These are phyloP conservation scores for Tetranychus truncatus DNA, from an alignment of 2,888 invertebrate genomes.

Conservation along the genomic window DNA sequence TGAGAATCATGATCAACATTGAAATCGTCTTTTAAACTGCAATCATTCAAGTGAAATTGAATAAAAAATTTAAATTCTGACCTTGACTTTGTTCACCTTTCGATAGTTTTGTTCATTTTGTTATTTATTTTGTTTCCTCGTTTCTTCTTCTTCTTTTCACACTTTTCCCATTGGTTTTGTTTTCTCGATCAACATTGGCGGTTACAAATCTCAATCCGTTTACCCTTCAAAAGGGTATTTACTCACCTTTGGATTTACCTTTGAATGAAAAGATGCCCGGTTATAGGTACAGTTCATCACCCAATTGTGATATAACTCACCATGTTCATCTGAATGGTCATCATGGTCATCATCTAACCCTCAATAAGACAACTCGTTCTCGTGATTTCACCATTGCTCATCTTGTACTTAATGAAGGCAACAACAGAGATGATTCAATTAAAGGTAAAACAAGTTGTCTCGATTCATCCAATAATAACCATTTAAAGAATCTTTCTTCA, in stretches of 20 bases:
- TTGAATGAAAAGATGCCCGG: not conserved
- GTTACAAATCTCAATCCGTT: not conserved
- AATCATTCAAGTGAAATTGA: too few relatives aligned
- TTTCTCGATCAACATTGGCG: not conserved
- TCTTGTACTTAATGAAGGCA: constrained; percentile 12
- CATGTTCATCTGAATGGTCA: constrained; percentile 3
- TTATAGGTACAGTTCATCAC: not conserved
- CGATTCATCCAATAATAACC: not conserved
- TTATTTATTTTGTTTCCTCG: too few relatives aligned
- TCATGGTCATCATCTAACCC: not conserved
- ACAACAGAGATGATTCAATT: not conserved
- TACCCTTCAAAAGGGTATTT: not conserved
- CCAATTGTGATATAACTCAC: not conserved
- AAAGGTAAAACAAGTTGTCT: not conserved
- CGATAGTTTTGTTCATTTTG: too few relatives aligned
- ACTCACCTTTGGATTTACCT: not conserved
- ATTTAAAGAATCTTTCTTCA: not conserved
- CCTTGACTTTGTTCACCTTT: not conserved
- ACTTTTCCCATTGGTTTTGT: not conserved
- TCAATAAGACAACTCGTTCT: not conserved
- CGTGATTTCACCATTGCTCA: constrained; percentile 15
- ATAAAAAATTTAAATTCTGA: not conserved
- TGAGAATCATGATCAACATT: not conserved
- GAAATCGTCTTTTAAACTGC: not conserved
- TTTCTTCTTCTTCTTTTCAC: not conserved